Evolutionary conservation across 2,113 vertebrate genomes (phyloP), one percentile per base, ranked within the genome.

Genomic region (Oceanites oceanicus): DNA sequence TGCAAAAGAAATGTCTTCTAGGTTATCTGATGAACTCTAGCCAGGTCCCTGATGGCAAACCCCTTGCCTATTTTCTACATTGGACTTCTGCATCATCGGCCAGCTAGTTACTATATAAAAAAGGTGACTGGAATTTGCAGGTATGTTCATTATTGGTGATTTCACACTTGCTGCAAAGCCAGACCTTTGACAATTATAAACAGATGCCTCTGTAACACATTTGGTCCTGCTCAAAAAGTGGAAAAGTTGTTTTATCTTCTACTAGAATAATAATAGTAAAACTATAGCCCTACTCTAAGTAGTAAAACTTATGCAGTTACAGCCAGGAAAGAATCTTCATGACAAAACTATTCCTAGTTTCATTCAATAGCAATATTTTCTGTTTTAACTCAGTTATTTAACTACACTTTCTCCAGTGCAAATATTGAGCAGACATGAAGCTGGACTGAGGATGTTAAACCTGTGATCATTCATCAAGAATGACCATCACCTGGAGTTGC

Each of bases 141-240:
- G 44, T 75, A 81, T 52, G 65, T 77, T 40, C 66, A 49, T 85
- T 91, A 75, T 65, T 91, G 66, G 52, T 79, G 61, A 75, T 90
- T 96, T 93, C 13, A 7, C 93, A 65, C 86, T 79, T 68, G 74
- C 40, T 95, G 66, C 3, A 11, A 93, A 93, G 81, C 66, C 93
- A 93, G 81, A 90, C 49, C 49, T 88, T 44, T 82, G 75, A 73
- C 62, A 88, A 68, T 89, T 73, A 79, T 75, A 83, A 95, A 90
- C 90, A 97, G 85, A 85, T 88, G 85, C 26, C 45, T 76, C 53
- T 86, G 30, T 34, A 93, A 83, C 55, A 65, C n/a, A n/a, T 90
- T 94, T 79, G 42, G 62, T 65, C 86, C 53, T 82, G 59, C 81
- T 96, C 49, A 58, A 70, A 79, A 53, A 85, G 26, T 84, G 66